Percentiles rank a stretch among this genome's conserved stretches.
phyloP scores from a whole-genome alignment of 2,888 invertebrate genomes.

The Ormyrus rosae region DNA sequence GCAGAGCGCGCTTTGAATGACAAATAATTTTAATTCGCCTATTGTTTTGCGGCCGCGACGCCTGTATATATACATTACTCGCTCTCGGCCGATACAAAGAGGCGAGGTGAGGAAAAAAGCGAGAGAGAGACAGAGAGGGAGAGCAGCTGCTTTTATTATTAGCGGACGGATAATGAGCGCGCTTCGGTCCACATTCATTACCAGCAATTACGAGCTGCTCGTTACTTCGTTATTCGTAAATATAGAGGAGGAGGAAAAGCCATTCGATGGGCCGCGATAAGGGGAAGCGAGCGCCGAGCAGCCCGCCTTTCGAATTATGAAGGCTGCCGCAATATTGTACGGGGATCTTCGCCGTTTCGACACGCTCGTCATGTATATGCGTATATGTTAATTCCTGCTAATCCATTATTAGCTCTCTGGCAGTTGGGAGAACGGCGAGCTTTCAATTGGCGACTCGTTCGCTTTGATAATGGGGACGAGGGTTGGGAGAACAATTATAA shows the following conservation, averaged over 20 bases:
- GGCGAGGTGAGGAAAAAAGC: background rate
- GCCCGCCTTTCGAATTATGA: conserved; percentile 26
- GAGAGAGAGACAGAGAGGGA: background rate
- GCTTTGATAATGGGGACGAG: too few relatives aligned
- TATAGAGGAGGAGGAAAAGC: background rate
- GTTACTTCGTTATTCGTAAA: background rate
- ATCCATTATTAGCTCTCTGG: too few relatives aligned
- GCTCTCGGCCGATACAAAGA: background rate
- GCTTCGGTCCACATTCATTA: conserved; percentile 7
- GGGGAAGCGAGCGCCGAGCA: background rate
- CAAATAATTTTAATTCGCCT: conserved; percentile 21
- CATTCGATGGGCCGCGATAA: background rate
- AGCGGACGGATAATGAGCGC: too few relatives aligned
- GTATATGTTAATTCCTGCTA: too few relatives aligned
- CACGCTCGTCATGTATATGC: too few relatives aligned
- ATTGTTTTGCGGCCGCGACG: background rate
- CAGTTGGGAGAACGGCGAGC: too few relatives aligned
- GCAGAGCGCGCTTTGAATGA: background rate
- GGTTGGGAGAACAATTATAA: too few relatives aligned
- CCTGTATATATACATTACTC: background rate
- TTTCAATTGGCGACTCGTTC: too few relatives aligned
- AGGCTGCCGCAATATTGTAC: background rate
- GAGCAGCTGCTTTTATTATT: too few relatives aligned
- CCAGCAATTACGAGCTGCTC: background rate
- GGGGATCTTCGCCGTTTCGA: background rate